phyloP scores from a whole-genome alignment of 2,113 vertebrate genomes.

The Donacobius atricapilla region DNA sequence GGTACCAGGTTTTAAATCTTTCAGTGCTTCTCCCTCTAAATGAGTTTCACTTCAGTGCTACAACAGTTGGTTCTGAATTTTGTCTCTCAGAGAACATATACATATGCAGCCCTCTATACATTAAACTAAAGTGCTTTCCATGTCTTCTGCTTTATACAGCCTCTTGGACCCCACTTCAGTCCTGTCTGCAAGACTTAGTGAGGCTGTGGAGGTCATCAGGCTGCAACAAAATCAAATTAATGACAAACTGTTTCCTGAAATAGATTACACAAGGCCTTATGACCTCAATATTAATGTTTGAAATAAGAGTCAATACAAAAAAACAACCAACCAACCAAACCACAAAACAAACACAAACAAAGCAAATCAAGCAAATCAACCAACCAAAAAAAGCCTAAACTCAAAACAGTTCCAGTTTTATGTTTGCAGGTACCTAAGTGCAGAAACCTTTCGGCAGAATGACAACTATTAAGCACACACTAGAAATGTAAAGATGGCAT shows the following conservation, averaged over 20 bases:
- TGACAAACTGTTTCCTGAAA: background rate
- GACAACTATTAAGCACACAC: background rate
- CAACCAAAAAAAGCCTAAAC: background rate
- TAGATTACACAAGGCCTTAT: background rate
- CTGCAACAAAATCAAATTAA: background rate
- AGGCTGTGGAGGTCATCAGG: background rate
- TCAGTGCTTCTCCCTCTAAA: background rate
- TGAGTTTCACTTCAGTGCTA: background rate
- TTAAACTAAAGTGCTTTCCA: background rate
- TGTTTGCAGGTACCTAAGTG: background rate
- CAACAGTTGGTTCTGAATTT: background rate
- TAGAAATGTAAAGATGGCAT: background rate
- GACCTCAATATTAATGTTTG: background rate
- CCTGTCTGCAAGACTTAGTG: background rate
- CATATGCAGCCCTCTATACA: background rate
- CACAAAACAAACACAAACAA: background rate
- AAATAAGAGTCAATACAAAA: background rate
- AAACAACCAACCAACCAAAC: fast-evolving
- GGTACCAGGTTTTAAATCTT: background rate
- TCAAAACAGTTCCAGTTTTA: background rate
- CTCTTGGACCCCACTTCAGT: background rate
- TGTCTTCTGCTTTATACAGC: background rate
- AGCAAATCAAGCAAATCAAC: background rate
- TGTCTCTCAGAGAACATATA: background rate
- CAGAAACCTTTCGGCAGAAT: background rate